Base-by-base conservation (phyloP, 1,140 invertebrate genomes). In the Heliconius congener region DNA sequence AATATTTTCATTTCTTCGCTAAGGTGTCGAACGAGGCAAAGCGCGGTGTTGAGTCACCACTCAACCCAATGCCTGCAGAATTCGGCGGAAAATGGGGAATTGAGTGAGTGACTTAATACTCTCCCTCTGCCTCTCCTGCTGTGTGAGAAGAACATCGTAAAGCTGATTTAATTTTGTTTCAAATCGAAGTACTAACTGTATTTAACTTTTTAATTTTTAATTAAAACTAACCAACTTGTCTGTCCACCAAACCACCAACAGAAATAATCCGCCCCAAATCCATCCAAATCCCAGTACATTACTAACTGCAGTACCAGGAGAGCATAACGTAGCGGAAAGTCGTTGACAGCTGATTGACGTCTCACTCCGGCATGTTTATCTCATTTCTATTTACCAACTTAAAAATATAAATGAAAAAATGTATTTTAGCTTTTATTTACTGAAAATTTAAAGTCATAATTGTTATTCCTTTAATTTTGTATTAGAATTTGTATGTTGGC, bases 321-420 rank as follows among this genome's bases (percentile, higher is more conserved):
- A 81, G 89, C 88, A 94, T 90, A 86, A 85, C 84, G 86, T 84
- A 87, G 84, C 90, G 88, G 88, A 90, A 93, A 90, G 87, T 90
- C 86, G 91, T 82, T 93, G 93, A 94, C 93, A 93, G 89, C 85
- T 94, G 93, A 94, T 94, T 94, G 93, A 94, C 93, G 86, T 93
- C 93, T 94, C 88, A 94, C 91, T 94, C 89, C 81, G 85, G 88
- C 90, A 91, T 91, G 87, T 94, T 92, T 93, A 93, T 92, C 88
- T 89, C 88, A 91, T 91, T 91, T 86, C 87, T 81, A 82, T 85
- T 77, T 60, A 86, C 89, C 74, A 92, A 87, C 57, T 82, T 84
- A 84, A 66, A 72, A 78, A 73, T 76, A 74, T 37, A 70, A 74
- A 37, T 52, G 52, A 37, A 30, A 57, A 70, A 39, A 39, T 71